phyloP scores from a whole-genome alignment of 2,797 vertebrate genomes.

The Fringilla coelebs region DNA sequence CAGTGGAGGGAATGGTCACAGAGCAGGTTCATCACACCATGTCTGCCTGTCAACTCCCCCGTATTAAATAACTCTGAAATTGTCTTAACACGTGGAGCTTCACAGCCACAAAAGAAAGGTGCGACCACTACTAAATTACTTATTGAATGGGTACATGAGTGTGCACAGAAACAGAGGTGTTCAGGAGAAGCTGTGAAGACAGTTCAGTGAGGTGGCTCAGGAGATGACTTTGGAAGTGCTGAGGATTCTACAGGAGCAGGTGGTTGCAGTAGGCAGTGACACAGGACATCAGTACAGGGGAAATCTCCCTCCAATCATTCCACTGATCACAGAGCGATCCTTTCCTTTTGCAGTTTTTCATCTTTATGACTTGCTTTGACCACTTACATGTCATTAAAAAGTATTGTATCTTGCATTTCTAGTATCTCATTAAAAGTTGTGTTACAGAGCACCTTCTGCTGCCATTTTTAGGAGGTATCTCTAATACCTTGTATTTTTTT shows the following conservation, averaged over 20 bases:
- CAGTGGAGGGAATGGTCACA: fast-evolving
- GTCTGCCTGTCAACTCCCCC: not conserved
- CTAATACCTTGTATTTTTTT: not conserved
- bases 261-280: not conserved
- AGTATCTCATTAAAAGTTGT: not conserved
- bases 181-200: not conserved
- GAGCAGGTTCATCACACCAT: not conserved
- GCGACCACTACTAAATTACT: not conserved
- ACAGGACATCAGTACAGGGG: fast-evolving
- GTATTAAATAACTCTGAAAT: not conserved
- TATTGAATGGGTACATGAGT: fast-evolving
- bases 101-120: not conserved
- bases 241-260: not conserved
- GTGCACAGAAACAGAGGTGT: not conserved
- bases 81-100: not conserved
- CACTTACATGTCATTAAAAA: not conserved
- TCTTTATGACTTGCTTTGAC: not conserved
- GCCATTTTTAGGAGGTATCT: not conserved
- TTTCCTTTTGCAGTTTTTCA: not conserved
- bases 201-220: not conserved
- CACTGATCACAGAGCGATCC: not conserved
- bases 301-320: not conserved
- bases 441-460: not conserved
- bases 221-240: not conserved
- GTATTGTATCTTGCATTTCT: not conserved